Percentiles rank a stretch among this genome's conserved stretches.
Conservation (phyloP, 2,888 invertebrate genomes). For the Tuta absoluta region DNA sequence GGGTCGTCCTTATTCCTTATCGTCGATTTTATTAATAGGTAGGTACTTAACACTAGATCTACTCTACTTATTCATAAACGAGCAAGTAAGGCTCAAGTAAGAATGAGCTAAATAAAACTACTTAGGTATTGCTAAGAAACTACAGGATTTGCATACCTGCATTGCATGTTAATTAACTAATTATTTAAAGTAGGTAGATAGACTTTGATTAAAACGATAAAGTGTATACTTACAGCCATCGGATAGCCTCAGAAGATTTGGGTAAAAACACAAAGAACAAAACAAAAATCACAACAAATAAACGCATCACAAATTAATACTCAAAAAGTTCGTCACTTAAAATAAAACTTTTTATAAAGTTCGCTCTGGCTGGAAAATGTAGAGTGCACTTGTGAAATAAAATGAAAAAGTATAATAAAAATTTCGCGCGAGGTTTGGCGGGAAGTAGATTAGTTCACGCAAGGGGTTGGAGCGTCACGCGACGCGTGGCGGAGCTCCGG, state of each 20-base stretch:
- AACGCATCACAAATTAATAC: constrained; percentile 69
- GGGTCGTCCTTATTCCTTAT: too few species aligned
- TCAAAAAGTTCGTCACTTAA: constrained; percentile 32
- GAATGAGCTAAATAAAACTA: background rate
- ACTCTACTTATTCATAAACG: background rate
- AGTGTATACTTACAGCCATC: constrained; percentile 73
- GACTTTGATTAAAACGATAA: constrained; percentile 6
- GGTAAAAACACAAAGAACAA: constrained; percentile 77
- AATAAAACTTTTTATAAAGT: constrained; percentile 22
- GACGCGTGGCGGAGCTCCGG: constrained; percentile 45
- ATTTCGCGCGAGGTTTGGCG: constrained; percentile 63
- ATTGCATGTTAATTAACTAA: constrained; percentile 4
- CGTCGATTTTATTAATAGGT: background rate
- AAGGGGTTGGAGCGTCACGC: constrained; percentile 36
- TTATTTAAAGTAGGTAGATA: background rate
- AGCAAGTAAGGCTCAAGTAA: background rate
- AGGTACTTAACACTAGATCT: background rate
- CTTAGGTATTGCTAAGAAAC: background rate
- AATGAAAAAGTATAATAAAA: constrained; percentile 36
- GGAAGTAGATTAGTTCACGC: constrained; percentile 45
- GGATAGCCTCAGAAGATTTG: constrained; percentile 68
- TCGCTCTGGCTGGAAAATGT: constrained; percentile 14
- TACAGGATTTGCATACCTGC: constrained; percentile 1
- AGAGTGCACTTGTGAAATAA: constrained; percentile 30
- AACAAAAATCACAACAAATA: constrained; percentile 67